A percentile compares a stretch with the other conserved stretches of the same genome.
These are phyloP conservation scores for Oncorhynchus masou DNA, from an alignment of 2,113 vertebrate species.

Conservation along the genomic window DNA sequence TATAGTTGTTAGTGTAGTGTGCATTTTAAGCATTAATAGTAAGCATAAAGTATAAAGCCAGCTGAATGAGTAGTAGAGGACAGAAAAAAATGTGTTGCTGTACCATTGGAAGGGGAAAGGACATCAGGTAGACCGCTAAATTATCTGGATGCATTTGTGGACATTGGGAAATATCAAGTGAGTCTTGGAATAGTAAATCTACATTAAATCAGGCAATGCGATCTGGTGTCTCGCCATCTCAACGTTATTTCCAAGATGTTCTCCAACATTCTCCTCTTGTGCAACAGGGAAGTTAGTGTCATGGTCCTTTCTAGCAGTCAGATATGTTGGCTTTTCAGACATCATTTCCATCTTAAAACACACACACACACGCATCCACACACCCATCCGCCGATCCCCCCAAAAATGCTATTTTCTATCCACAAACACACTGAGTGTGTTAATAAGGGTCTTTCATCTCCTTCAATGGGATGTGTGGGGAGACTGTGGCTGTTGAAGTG, in stretches of 20 bases:
- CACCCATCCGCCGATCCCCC: background rate
- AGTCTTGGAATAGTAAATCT: conserved; percentile 27
- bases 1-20: conserved; percentile 5
- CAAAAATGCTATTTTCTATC: background rate
- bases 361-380: background rate
- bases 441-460: conserved; percentile 56
- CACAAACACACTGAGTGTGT: conserved; percentile 13
- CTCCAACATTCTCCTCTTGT: background rate
- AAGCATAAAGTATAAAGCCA: background rate
- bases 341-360: conserved; percentile 2
- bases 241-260: background rate
- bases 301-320: background rate
- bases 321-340: background rate
- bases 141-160: background rate
- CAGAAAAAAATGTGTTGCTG: background rate
- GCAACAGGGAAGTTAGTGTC: background rate
- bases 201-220: conserved; percentile 13
- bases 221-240: background rate
- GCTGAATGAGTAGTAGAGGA: background rate
- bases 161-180: background rate
- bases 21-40: conserved; percentile 3
- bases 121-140: no score
- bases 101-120: no score
- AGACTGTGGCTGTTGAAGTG: conserved; percentile 54
- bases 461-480: conserved; percentile 33